phyloP scores from a whole-genome alignment of 2,113 vertebrate species.

The Chitala chitala region DNA sequence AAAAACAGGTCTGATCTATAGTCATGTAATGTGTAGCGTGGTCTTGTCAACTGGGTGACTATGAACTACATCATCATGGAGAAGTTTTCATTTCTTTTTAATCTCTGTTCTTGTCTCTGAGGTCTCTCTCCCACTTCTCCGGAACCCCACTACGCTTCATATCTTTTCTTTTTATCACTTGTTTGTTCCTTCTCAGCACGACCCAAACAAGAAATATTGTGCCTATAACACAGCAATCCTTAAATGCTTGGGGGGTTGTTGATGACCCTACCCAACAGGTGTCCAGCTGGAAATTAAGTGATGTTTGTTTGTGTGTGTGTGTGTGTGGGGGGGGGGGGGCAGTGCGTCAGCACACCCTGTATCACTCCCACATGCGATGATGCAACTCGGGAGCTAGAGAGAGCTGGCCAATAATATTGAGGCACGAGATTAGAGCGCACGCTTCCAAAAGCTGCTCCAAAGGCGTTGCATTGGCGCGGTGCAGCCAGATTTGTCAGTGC shows the following conservation, averaged over 20 bases:
- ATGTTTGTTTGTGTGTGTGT: background rate
- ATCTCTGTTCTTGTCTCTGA: no score
- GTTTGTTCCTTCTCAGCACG: no score
- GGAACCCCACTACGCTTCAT: no score
- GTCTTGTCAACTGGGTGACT: background rate
- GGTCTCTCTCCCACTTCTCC: no score
- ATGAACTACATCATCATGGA: no score
- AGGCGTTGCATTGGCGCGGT: background rate
- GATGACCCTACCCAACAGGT: background rate
- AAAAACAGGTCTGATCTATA: background rate
- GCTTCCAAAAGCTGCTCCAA: background rate
- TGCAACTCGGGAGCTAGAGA: background rate
- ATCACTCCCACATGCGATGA: background rate
- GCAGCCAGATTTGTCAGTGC: background rate
- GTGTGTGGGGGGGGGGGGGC: background rate
- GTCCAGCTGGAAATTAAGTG: conserved; percentile 3
- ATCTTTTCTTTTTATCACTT: no score
- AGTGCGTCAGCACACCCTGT: conserved; percentile 12
- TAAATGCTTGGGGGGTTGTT: background rate
- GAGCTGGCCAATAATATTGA: background rate
- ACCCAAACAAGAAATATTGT: background rate
- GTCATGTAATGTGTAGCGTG: background rate
- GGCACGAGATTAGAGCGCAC: background rate
- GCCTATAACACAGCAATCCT: background rate
- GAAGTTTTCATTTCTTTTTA: no score